Conservation (phyloP, 2,113 vertebrate genomes). For the Mesocricetus auratus region DNA sequence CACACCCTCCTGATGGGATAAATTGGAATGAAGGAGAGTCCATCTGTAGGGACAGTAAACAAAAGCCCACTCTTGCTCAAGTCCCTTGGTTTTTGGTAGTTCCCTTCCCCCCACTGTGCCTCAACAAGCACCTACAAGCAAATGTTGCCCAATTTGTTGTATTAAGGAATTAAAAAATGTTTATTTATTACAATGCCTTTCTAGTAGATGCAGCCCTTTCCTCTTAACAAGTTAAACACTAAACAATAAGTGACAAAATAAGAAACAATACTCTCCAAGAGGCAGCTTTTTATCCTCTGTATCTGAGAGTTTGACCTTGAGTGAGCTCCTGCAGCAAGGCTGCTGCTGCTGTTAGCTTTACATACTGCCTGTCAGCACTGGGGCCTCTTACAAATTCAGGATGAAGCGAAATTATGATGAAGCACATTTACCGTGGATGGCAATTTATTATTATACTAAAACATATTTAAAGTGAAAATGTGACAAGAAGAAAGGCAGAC, state of each 20-base stretch:
- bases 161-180: constrained; percentile 59
- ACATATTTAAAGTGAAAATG: not conserved
- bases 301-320: constrained; percentile 55
- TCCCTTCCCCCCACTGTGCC: not conserved
- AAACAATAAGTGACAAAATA: not conserved
- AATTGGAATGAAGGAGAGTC: not conserved
- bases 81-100: not conserved
- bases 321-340: not conserved
- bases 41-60: too few relatives aligned
- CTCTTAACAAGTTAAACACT: constrained; percentile 20
- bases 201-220: constrained; percentile 1
- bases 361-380: not conserved
- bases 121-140: not conserved
- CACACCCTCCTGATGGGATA: not conserved
- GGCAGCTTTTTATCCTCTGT: not conserved
- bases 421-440: not conserved
- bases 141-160: constrained; percentile 63
- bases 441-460: constrained; percentile 66
- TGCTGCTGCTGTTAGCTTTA: not conserved
- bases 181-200: constrained; percentile 61
- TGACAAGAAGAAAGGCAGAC: constrained; percentile 35
- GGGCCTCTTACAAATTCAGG: not conserved
- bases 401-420: constrained; percentile 67
- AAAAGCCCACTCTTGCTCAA: not conserved
- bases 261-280: not conserved